These are phyloP conservation scores for Glaucidium brasilianum DNA, from an alignment of 2,113 vertebrate genomes.

Conservation along the genomic window DNA sequence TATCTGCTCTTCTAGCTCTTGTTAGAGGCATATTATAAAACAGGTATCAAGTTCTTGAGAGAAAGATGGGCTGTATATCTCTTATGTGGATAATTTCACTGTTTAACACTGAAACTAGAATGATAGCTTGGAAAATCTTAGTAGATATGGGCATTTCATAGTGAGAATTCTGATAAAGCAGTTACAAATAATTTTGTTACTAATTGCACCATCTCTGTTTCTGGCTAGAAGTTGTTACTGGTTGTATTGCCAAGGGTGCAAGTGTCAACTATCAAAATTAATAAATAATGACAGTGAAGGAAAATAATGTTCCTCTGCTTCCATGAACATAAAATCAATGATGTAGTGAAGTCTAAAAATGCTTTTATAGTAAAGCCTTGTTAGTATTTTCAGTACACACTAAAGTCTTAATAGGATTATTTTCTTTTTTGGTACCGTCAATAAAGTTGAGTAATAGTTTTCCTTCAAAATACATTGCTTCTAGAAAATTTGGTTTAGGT, in stretches of 20 bases:
- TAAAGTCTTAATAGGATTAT: not conserved
- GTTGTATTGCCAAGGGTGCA: not conserved
- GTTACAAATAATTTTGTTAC: not conserved
- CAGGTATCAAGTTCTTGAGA: not conserved
- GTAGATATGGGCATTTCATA: not conserved
- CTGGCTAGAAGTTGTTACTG: not conserved
- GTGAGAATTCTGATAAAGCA: not conserved
- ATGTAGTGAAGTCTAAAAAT: not conserved
- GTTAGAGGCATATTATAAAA: not conserved
- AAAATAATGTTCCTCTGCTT: not conserved
- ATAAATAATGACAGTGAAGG: not conserved
- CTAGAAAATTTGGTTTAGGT: not conserved
- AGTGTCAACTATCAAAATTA: not conserved
- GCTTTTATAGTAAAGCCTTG: not conserved
- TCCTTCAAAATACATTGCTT: not conserved
- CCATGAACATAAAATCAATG: not conserved
- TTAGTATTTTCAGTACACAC: not conserved
- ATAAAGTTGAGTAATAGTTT: not conserved
- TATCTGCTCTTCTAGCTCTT: not conserved
- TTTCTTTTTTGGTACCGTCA: not conserved
- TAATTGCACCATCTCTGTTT: not conserved
- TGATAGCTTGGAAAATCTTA: not conserved
- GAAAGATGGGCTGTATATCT: not conserved
- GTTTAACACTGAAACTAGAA: not conserved
- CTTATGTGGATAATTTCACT: not conserved